Evolutionary conservation across 2,113 vertebrate genomes (phyloP), one percentile per base, ranked within the genome.

Genomic region (Synodontis membranacea): DNA sequence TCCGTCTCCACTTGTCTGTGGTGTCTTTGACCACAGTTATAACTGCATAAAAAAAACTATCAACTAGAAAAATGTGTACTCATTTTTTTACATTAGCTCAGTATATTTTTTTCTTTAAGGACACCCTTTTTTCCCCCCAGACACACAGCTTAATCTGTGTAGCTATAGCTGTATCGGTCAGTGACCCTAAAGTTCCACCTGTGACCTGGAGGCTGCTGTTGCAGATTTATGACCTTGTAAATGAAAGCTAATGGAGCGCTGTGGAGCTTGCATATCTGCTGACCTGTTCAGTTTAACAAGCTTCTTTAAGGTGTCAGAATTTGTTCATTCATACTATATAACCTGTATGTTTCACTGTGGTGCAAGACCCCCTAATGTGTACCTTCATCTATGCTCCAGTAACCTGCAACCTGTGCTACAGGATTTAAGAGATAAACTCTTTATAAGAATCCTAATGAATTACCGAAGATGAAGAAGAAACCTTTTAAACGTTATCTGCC

Each of bases 1-100:
- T 60, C 8, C 2, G 37, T 44, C 56, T 70, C 14, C 37, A 54
- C 48, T 72, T 84, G 31, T 39, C 52, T 58, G 78, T 80, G 52
- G 52, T 42, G 11, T 39, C 52, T 28, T 37, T 42, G 78, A 58
- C 78, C 34, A 80, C 78, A 80, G 37, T 80, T 75, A 56, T 58
- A 75, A n/a, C 37, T n/a, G 17, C 15, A 72, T 83, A 83, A 70
- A 66, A 44, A 31, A 17, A 75, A 48, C 31, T 0, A 37, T 54
- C 37, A 56, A 54, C 11, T 31, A 37, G 64, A 50, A 64, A 64
- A 85, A n/a, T n/a, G n/a, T 14, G 19, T n/a, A 76, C 31, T 64
- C 31, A 50, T 0, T 64, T 85, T 64, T 85, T 50, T 78, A 48
- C 74, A 19, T 52, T 78, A 48, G 70, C 44, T 17, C 8, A 21